phyloP scores from a whole-genome alignment of 2,888 invertebrate species.

The Idaea aversata region DNA sequence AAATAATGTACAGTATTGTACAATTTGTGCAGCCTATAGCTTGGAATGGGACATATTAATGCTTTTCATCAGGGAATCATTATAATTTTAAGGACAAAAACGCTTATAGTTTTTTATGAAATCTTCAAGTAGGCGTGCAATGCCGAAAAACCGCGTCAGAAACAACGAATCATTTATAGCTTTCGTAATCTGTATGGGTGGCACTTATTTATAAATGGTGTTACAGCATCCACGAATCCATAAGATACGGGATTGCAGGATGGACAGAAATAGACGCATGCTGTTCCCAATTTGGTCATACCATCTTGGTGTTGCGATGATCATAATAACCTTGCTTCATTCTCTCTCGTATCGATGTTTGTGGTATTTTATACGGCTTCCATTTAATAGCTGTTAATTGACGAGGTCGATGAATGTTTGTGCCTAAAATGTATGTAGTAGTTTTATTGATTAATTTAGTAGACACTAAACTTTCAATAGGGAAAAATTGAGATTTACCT shows the following conservation, averaged over 20 bases:
- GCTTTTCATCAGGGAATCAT: too few relatives aligned
- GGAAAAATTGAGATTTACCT: too few relatives aligned
- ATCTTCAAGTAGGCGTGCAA: not conserved
- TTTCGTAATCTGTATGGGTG: slow-evolving; percentile 17
- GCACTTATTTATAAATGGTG: slow-evolving; percentile 25
- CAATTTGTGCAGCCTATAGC: too few relatives aligned
- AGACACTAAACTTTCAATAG: too few relatives aligned
- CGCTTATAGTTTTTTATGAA: too few relatives aligned
- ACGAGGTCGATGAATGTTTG: not conserved
- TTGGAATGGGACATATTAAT: too few relatives aligned
- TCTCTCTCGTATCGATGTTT: not conserved
- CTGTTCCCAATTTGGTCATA: not conserved
- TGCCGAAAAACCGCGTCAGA: not conserved
- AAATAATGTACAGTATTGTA: too few relatives aligned
- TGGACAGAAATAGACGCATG: not conserved
- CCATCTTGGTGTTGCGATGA: not conserved
- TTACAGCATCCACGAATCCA: slow-evolving; percentile 20
- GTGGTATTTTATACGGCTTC: not conserved
- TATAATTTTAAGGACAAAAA: too few relatives aligned
- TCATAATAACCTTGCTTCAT: not conserved
- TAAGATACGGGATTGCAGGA: slow-evolving; percentile 1
- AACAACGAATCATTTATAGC: not conserved
- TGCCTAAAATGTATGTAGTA: too few relatives aligned
- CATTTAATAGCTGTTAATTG: not conserved
- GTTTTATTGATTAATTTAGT: too few relatives aligned